These are phyloP conservation scores for Zaprionus capensis DNA, from an alignment of 1,140 invertebrate genomes.

Conservation along the genomic window DNA sequence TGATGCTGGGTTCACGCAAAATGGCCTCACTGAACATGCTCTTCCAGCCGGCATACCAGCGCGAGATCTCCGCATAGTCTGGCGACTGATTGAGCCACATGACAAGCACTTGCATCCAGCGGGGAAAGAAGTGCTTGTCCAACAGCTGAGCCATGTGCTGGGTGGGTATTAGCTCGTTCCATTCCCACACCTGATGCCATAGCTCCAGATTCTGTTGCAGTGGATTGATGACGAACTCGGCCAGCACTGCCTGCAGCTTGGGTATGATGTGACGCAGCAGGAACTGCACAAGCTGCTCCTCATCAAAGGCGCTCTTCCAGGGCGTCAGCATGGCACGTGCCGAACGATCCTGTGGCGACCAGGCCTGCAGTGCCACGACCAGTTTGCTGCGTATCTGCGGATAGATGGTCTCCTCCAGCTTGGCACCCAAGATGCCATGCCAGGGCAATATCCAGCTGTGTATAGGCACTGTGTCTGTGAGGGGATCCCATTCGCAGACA, in stretches of 20 bases:
- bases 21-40: constrained; percentile 89
- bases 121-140: constrained; percentile 94
- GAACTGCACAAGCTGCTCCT: constrained; percentile 93
- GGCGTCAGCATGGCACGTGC: constrained; percentile 96
- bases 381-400: constrained; percentile 97
- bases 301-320: constrained; percentile 94
- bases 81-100: constrained; percentile 93
- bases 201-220: constrained; percentile 90
- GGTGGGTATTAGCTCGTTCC: constrained; percentile 91
- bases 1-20: constrained; percentile 88
- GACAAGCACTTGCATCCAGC: constrained; percentile 91
- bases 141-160: constrained; percentile 90
- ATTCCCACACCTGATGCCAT: constrained; percentile 95
- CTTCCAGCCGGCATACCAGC: constrained; percentile 96
- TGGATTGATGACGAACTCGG: constrained; percentile 93
- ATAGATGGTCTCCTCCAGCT: constrained; percentile 92
- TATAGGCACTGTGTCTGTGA: constrained; percentile 96
- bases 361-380: constrained; percentile 92
- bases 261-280: constrained; percentile 95
- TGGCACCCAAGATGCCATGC: constrained; percentile 85
- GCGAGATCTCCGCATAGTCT: constrained; percentile 92
- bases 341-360: constrained; percentile 96
- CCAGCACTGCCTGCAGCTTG: constrained; percentile 91
- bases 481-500: constrained; percentile 97
- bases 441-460: constrained; percentile 99